phyloP scores from a whole-genome alignment of 2,888 invertebrate species.

The Chaitophorus viminalis region DNA sequence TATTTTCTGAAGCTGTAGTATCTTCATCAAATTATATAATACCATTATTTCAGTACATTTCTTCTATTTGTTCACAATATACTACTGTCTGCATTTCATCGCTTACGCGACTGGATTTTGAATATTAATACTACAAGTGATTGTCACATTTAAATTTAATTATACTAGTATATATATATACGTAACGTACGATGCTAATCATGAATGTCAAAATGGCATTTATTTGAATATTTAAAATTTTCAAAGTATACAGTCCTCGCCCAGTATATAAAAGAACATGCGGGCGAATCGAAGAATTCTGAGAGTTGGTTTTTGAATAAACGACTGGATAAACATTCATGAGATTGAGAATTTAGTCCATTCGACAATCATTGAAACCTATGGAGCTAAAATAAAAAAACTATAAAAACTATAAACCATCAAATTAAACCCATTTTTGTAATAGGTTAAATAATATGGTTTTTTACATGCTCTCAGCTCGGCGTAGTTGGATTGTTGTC shows the following conservation, averaged over 20 bases:
- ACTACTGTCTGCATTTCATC: too few relatives aligned
- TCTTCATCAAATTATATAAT: too few relatives aligned
- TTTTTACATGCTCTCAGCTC: too few relatives aligned
- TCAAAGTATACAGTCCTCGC: neutral
- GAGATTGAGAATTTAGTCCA: neutral
- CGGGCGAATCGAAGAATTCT: neutral
- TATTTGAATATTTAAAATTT: neutral
- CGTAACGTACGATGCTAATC: neutral
- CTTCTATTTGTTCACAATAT: too few relatives aligned
- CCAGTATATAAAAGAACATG: neutral
- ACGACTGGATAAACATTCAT: neutral
- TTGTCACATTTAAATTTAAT: too few relatives aligned
- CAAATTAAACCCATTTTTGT: neutral
- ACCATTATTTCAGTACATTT: too few relatives aligned
- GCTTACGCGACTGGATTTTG: too few relatives aligned
- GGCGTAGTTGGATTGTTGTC: neutral
- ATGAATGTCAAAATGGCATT: neutral
- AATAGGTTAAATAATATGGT: neutral
- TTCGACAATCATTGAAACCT: neutral
- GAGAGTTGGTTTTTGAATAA: neutral
- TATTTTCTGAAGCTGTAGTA: too few relatives aligned
- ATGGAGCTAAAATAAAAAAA: too few relatives aligned
- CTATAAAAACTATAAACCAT: neutral
- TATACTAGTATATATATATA: too few relatives aligned
- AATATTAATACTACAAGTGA: too few relatives aligned